phyloP scores from a whole-genome alignment of 2,797 vertebrate genomes.

The Potorous gilbertii region DNA sequence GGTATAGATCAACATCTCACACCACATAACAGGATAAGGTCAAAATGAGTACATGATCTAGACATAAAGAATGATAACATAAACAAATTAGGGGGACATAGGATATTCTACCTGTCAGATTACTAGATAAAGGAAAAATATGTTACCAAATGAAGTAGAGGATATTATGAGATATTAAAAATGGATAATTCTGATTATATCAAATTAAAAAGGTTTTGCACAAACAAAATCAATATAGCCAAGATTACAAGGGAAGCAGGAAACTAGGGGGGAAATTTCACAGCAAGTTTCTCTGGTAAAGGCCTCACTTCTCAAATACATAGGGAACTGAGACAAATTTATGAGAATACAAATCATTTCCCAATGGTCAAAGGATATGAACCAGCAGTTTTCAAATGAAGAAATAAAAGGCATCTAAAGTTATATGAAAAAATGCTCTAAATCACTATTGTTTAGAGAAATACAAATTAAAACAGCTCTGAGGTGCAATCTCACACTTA shows the following conservation, averaged over 20 bases:
- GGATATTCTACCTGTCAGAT: no score
- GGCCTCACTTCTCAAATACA: not conserved
- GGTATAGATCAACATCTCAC: no score
- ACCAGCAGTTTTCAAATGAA: not conserved
- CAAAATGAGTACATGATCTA: not conserved
- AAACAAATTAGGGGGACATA: no score
- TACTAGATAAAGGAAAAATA: no score
- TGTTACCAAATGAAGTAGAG: no score
- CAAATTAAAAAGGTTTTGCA: no score
- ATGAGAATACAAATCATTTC: not conserved
- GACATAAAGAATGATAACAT: no score
- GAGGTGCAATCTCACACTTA: not conserved
- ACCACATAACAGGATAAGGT: no score
- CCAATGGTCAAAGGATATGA: not conserved
- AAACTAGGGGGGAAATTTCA: not conserved
- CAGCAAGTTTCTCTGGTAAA: not conserved
- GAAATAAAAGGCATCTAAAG: not conserved
- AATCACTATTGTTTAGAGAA: not conserved
- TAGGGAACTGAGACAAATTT: not conserved
- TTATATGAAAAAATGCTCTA: not conserved
- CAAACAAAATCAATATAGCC: not conserved
- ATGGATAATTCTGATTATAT: no score
- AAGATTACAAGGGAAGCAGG: not conserved
- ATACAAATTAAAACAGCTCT: not conserved
- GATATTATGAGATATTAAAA: no score